Percentiles rank a stretch among this genome's conserved stretches.
These are phyloP conservation scores for Perccottus glenii DNA, from an alignment of 2,113 vertebrate genomes.

Conservation along the genomic window DNA sequence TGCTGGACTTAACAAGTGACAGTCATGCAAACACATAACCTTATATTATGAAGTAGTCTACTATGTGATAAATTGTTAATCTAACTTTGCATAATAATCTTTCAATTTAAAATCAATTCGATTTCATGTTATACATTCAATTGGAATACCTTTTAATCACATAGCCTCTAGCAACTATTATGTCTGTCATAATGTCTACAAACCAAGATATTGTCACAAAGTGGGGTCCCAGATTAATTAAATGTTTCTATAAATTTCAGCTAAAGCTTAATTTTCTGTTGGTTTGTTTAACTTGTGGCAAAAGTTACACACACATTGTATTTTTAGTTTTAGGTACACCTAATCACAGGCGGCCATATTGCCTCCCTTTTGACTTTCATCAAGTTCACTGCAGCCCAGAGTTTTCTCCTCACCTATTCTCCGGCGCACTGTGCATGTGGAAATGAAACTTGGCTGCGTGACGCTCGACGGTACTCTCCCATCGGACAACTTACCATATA, in stretches of 20 bases:
- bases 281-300: background rate
- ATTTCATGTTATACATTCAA: no score
- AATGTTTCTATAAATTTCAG: background rate
- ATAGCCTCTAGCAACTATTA: no score
- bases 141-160: no score
- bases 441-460: conserved; percentile 44
- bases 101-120: no score
- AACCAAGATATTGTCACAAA: no score
- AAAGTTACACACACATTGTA: background rate
- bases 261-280: background rate
- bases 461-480: conserved; percentile 44
- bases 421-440: conserved; percentile 35
- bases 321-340: background rate
- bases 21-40: no score
- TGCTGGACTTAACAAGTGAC: no score
- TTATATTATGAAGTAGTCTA: no score
- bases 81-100: no score
- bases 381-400: conserved; percentile 17
- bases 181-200: no score
- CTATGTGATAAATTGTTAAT: no score
- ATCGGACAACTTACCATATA: conserved; percentile 53
- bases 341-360: conserved; percentile 11
- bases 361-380: conserved; percentile 25
- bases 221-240: no score
- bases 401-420: conserved; percentile 35